These are phyloP conservation scores for Chromobotia macracanthus DNA, from an alignment of 2,797 vertebrate species.

Conservation along the genomic window DNA sequence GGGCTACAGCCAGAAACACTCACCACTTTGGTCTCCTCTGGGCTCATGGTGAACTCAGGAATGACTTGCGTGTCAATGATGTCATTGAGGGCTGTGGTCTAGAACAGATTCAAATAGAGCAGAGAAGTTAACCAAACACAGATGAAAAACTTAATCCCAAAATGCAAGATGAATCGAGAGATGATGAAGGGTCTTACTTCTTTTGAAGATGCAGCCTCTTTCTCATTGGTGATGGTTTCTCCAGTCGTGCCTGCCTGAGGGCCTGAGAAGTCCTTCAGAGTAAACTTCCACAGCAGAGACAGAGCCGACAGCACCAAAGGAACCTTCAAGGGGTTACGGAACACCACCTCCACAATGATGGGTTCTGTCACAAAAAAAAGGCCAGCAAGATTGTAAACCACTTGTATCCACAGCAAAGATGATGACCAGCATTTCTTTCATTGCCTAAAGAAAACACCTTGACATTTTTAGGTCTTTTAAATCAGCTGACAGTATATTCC, in stretches of 20 bases:
- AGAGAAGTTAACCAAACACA: constrained; percentile 23
- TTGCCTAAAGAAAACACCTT: too few species aligned
- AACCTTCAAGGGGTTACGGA: constrained; percentile 94
- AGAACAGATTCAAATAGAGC: constrained; percentile 40
- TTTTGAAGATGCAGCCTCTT: constrained; percentile 63
- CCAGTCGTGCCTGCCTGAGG: constrained; percentile 71
- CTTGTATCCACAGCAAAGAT: neutral
- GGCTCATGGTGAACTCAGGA: constrained; percentile 86
- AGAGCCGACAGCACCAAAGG: constrained; percentile 86
- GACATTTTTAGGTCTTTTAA: too few species aligned
- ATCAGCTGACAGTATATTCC: too few species aligned
- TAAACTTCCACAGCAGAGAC: constrained; percentile 92
- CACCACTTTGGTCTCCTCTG: constrained; percentile 94
- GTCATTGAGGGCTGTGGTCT: constrained; percentile 75
- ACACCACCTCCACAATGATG: constrained; percentile 90
- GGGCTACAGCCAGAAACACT: constrained; percentile 51
- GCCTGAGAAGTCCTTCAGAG: constrained; percentile 73
- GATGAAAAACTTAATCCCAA: neutral
- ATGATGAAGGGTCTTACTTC: constrained; percentile 38
- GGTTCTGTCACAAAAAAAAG: constrained; percentile 78
- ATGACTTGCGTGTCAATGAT: constrained; percentile 89
- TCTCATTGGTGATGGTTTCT: constrained; percentile 80
- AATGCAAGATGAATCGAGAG: neutral
- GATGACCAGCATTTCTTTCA: too few species aligned
- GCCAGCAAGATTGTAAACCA: neutral